Evolutionary conservation across 2,113 vertebrate species (phyloP), one percentile per base, ranked within the genome.

Genomic region (Natator depressus): DNA sequence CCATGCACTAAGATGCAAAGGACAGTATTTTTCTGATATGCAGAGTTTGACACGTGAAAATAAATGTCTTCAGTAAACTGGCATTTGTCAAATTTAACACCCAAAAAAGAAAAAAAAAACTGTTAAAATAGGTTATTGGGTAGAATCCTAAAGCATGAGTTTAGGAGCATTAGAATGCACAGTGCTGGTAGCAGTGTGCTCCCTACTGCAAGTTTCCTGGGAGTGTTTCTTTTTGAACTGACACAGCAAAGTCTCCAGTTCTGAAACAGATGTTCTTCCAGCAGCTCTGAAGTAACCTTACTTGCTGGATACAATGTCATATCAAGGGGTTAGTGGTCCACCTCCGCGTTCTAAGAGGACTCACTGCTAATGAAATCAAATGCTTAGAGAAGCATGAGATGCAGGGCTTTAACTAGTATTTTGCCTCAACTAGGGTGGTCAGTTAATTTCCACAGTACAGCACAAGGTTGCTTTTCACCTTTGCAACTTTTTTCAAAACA

Each of bases 311-410:
- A 94, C 85, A 50, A 96, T 97, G 96, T 62, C 95, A 85, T 78
- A 50, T 90, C 88, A 59, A 79, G 91, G 87, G 94, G 19, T 85
- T 94, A 82, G 19, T 55, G 93, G 95, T 95, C 89, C 95, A 90
- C 94, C 82, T 51, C 96, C 84, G 95, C 91, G 50, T 90, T 92
- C 89, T 49, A 59, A 82, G 89, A 95, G 94, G 96, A 97, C 94
- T 97, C 27, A 7, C 92, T 92, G 13, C 94, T 97, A 98, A 91
- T 97, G 98, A 96, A 95, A 98, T 98, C 97, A 95, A 98, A 93
- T 91, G 95, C 95, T 89, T 91, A 97, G 91, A 96, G 96, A 98
- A 98, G 98, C 97, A 97, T 95, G 96, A 98, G 88, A 97, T 97
- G 91, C 76, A 5, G 93, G 96, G 96, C 97, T 97, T 94, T 83